phyloP scores from a whole-genome alignment of 1,140 invertebrate genomes.

The Dreissena polymorpha region DNA sequence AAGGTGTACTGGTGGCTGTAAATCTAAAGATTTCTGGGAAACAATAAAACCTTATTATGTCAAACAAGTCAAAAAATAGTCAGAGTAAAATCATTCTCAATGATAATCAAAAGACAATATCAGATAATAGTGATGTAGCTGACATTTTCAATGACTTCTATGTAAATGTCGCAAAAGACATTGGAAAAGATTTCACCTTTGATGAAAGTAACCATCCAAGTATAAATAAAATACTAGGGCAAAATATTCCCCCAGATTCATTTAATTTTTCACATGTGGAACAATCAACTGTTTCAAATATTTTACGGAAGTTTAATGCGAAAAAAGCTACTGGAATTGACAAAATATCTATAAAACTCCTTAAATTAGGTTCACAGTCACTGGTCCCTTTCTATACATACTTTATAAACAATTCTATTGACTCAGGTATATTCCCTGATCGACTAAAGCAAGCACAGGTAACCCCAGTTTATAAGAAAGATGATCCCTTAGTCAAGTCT shows the following conservation, averaged over 20 bases:
- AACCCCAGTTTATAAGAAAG: conserved; percentile 28
- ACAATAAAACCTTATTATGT: conserved; percentile 41
- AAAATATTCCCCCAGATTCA: conserved; percentile 5
- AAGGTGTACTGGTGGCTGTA: conserved; percentile 41
- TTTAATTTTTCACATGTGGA: conserved; percentile 19
- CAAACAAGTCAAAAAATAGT: conserved; percentile 1
- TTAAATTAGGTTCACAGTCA: conserved; percentile 18
- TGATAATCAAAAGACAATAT: conserved; percentile 19
- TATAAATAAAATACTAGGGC: conserved; percentile 33
- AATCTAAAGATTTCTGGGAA: conserved; percentile 42
- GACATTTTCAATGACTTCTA: conserved; percentile 48
- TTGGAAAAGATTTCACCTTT: conserved; percentile 48
- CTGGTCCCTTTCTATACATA: conserved; percentile 22
- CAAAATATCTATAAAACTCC: conserved; percentile 44
- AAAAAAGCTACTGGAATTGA: conserved; percentile 51
- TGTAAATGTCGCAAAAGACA: conserved; percentile 14
- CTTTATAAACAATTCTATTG: conserved; percentile 28
- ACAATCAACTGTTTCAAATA: conserved; percentile 23
- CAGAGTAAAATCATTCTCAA: conserved; percentile 21
- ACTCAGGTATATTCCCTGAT: conserved; percentile 18
- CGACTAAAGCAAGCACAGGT: conserved; percentile 41
- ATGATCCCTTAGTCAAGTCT: conserved; percentile 15
- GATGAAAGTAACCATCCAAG: conserved; percentile 32
- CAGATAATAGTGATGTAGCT: conserved; percentile 30
- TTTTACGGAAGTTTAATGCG: conserved; percentile 22